Base-by-base conservation (phyloP, 2,113 vertebrate genomes). In the Emydocephalus ijimae region DNA sequence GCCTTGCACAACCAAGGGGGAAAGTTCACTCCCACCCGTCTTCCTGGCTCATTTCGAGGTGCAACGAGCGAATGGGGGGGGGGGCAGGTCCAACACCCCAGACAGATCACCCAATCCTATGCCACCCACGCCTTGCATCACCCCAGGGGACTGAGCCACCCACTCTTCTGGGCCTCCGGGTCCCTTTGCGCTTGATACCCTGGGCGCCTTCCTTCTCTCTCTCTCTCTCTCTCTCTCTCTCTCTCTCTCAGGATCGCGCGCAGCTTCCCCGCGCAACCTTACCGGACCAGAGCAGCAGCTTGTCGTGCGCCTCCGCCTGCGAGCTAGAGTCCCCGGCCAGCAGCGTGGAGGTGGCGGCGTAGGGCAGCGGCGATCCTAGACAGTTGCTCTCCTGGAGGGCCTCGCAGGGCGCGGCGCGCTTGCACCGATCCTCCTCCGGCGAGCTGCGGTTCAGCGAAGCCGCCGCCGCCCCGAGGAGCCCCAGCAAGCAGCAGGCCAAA, bases 271-370 rank as follows among this genome's bases (percentile, higher is more conserved):
- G 24, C 61, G 89, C 61, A 69, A 48, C 55, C 98, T 97, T 97
- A 99, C 99, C 99, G 6, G 99, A 99, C 99, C 99, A 99, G 96
- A 99, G 98, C 96, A 98, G 97, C 57, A 99, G 96, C 94, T 99
- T 99, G 95, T 98, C 98, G 89, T 98, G 98, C 88, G 98, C 98
- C 92, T 99, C 98, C 88, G 99, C 98, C 93, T 99, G 99, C 0
- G 98, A 98, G 88, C 61, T 94, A 54, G 99, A 99, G 96, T 99
- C 99, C 86, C 98, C 98, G 0, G 98, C 98, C 97, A 99, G 97
- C 74, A 98, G 59, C 92, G 98, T 98, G 89, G 99, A 98, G n/a
- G 99, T 99, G 94, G 98, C 98, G 20, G 97, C 98, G 97, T 99
- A 99, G 0, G 99, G 99, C 56, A 99, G 93, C 61, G 98, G 96